Percentiles rank a stretch among this genome's conserved stretches.
phyloP scores from a whole-genome alignment of 2,113 vertebrate genomes.

The Mesocricetus auratus region DNA sequence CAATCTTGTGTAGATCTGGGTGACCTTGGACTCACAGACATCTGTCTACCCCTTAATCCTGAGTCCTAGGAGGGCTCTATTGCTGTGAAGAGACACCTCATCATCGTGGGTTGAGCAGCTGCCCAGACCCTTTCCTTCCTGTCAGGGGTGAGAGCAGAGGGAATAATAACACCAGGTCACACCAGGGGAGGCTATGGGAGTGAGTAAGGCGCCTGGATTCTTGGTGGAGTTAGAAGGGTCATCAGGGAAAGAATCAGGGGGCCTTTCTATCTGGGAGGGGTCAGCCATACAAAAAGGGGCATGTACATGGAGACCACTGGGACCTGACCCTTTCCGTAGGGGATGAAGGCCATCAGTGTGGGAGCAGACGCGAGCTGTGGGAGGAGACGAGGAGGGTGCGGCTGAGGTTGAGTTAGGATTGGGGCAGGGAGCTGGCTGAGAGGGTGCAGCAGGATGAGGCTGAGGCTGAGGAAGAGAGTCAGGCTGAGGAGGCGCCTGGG shows the following conservation, averaged over 20 bases:
- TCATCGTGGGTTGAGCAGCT: neutral
- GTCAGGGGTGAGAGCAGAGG: neutral
- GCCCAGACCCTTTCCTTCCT: neutral
- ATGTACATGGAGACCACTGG: neutral
- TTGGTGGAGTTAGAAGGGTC: neutral
- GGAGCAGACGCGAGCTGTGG: neutral
- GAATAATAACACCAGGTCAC: neutral
- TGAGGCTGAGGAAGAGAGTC: no score
- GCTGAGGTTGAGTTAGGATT: neutral
- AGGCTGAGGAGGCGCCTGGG: neutral
- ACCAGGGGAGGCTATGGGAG: neutral
- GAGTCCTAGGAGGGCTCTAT: no score
- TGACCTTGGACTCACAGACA: no score
- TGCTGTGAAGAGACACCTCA: neutral
- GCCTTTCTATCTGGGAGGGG: neutral
- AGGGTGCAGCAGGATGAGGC: neutral
- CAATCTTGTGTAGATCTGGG: no score
- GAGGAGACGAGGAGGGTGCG: neutral
- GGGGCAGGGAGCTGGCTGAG: no score
- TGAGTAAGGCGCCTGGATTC: neutral
- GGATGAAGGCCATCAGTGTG: neutral
- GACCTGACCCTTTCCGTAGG: neutral
- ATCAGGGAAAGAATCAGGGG: neutral
- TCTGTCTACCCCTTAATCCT: no score
- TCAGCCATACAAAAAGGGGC: neutral